A percentile compares a stretch with the other conserved stretches of the same genome.
phyloP scores from a whole-genome alignment of 2,888 invertebrate genomes.

The Agonum fuliginosum region DNA sequence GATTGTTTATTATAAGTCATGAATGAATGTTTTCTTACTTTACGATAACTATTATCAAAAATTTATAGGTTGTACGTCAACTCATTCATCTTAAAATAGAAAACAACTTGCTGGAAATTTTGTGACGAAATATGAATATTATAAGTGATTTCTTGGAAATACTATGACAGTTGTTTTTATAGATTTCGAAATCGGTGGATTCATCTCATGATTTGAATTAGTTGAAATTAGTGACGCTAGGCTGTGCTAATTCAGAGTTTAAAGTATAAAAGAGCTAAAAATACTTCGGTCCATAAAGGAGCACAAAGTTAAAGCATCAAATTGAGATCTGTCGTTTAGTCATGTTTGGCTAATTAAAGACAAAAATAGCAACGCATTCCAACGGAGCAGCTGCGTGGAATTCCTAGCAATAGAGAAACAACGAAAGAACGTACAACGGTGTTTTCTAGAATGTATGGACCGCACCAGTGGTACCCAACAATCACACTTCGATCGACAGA shows the following conservation, averaged over 20 bases:
- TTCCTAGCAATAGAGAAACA: conserved; percentile 60
- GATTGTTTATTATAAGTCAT: conserved; percentile 3
- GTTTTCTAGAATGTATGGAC: conserved; percentile 48
- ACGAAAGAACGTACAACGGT: conserved; percentile 50
- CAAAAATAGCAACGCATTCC: conserved; percentile 63
- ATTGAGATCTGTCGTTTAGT: conserved; percentile 62
- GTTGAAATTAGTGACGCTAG: background rate
- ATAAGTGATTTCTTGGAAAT: conserved; percentile 20
- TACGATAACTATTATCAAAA: conserved; percentile 34
- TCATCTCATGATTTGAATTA: background rate
- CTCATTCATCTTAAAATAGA: conserved; percentile 37
- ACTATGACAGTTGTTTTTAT: conserved; percentile 12
- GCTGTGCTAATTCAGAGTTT: conserved; percentile 16
- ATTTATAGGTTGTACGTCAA: conserved; percentile 22
- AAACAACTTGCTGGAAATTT: conserved; percentile 9
- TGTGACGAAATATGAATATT: conserved; percentile 25
- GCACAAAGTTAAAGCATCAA: conserved; percentile 39
- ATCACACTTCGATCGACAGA: too few relatives aligned
- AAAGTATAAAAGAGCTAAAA: conserved; percentile 37
- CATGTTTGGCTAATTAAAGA: conserved; percentile 62
- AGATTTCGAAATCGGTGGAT: conserved; percentile 12
- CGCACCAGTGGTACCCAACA: conserved; percentile 45
- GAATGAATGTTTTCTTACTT: conserved; percentile 26
- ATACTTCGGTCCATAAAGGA: conserved; percentile 43
- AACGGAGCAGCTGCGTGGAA: conserved; percentile 62